Evolutionary conservation across 2,113 vertebrate genomes (phyloP), one percentile per base, ranked within the genome.

Genomic region (Nettapus auritus): DNA sequence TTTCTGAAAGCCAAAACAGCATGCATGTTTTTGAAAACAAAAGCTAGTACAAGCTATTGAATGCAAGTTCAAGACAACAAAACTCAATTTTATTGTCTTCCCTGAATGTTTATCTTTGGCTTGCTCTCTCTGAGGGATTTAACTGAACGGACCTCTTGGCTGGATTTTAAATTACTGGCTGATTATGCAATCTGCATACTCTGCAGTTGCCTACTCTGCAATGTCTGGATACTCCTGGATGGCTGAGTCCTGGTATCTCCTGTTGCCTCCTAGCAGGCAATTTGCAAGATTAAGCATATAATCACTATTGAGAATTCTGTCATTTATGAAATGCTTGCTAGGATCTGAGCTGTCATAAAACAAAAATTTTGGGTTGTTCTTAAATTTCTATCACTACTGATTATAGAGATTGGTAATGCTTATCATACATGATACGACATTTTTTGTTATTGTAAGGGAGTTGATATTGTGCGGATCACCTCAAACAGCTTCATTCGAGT

Each of bases 101-200:
- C 17, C 6, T 31, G 82, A 93, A 44, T 16, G 46, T 78, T 86
- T 90, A 53, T 79, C 19, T 87, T 78, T 62, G 73, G 20, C 36
- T 86, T 70, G 26, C 22, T 59, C 3, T 74, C 33, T 89, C 63
- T 53, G 33, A 80, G 59, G 16, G 8, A 67, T 80, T 95, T 94
- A 70, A 74, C 73, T 74, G 52, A 89, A 80, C 15, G 69, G 60
- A 86, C 70, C 25, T 92, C 55, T 69, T 92, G 36, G 13, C 63
- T 80, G 34, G 36, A 63, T 94, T 93, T 86, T 85, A 94, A 96
- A 88, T 77, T 91, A 80, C 36, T 29, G 40, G 6, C 38, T 91
- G 89, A 87, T 94, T 82, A 91, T 91, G 63, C 87, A 94, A 85
- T 69, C 67, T 53, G n/a, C 44, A 36, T 79, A 22, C 29, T 73